These are phyloP conservation scores for Drosophila sp. DNA, from an alignment of 1,140 invertebrate species.

Conservation along the genomic window DNA sequence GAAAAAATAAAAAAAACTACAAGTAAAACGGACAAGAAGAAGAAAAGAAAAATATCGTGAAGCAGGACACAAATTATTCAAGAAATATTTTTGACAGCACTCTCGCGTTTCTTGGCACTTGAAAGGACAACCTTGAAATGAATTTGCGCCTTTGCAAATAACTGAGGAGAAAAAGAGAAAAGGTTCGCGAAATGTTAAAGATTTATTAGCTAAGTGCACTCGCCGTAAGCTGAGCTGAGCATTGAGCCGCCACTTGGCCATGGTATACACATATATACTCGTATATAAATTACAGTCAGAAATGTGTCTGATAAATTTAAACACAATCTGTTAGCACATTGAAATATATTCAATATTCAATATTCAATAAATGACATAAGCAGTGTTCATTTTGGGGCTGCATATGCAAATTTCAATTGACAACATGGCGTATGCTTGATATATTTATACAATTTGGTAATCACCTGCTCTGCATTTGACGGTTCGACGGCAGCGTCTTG, in stretches of 20 bases:
- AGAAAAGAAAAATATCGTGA: slow-evolving; percentile 3
- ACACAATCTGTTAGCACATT: background rate
- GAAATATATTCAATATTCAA: slow-evolving; percentile 16
- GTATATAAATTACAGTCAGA: slow-evolving; percentile 21
- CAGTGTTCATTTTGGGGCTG: background rate
- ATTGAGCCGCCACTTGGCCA: slow-evolving; percentile 22
- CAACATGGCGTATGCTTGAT: slow-evolving; percentile 60
- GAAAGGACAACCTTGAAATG: slow-evolving; percentile 75
- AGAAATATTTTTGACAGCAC: slow-evolving; percentile 77
- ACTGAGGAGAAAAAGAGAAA: background rate
- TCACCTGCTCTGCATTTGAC: slow-evolving; percentile 14
- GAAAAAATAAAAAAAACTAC: slow-evolving; percentile 18
- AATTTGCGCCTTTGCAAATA: slow-evolving; percentile 48
- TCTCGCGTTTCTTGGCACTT: slow-evolving; percentile 66
- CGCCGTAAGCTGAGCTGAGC: slow-evolving; percentile 3
- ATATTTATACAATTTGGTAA: slow-evolving; percentile 61
- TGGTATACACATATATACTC: no score
- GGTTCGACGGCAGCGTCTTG: slow-evolving; percentile 33
- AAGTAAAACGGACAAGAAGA: background rate
- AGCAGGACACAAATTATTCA: slow-evolving; percentile 74
- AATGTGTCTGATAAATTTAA: background rate
- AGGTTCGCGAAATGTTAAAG: slow-evolving; percentile 64
- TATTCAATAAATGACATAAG: background rate
- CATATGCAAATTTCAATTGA: background rate
- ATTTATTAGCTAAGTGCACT: slow-evolving; percentile 81